Evolutionary conservation across 1,140 invertebrate species (phyloP), one percentile per base, ranked within the genome.

Genomic region (Neomicropteryx cornuta): DNA sequence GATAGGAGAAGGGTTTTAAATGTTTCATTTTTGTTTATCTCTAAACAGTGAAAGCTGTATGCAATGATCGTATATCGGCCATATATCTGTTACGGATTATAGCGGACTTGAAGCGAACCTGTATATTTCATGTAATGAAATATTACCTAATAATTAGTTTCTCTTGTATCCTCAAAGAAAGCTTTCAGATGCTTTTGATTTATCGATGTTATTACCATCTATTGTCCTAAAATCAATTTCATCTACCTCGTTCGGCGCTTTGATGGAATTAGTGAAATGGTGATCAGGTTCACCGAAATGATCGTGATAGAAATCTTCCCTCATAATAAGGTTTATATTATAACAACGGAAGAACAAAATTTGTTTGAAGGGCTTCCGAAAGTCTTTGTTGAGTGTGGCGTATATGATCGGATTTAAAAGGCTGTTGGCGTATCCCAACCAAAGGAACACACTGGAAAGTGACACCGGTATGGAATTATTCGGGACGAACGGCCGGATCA

Each of bases 371-470:
- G 91, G 90, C 50, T 87, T 84, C 35, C 92, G 77, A 58, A 96
- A 96, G 56, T 96, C 91, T 28, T 84, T 73, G 51, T 93, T 93
- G 18, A 93, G 68, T 3, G 87, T 92, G 0, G 89, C 89, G 61
- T 95, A 95, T 31, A 96, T 93, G 38, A 94, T 82, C 0, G 92
- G 93, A 58, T 97, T 97, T 24, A 90, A 69, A 23, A 93, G 73
- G 41, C 86, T 90, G 58, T 97, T 96, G 41, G 91, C 80, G 60
- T 96, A 97, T 40, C 92, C 90, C 37, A 95, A 66, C 91, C 91
- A 95, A 17, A 89, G 73, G 52, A 92, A 65, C 48, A 82, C 44
- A 24, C 72, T 62, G 50, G 78, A 74, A 72, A 96, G 55, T 69
- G 87, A 56, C 72, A 78, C 87, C 68, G 73, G 79, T 41, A 83